Percentiles rank a stretch among this genome's conserved stretches.
Conservation (phyloP, 1,140 invertebrate species). For the Alviniconcha marisindica region DNA sequence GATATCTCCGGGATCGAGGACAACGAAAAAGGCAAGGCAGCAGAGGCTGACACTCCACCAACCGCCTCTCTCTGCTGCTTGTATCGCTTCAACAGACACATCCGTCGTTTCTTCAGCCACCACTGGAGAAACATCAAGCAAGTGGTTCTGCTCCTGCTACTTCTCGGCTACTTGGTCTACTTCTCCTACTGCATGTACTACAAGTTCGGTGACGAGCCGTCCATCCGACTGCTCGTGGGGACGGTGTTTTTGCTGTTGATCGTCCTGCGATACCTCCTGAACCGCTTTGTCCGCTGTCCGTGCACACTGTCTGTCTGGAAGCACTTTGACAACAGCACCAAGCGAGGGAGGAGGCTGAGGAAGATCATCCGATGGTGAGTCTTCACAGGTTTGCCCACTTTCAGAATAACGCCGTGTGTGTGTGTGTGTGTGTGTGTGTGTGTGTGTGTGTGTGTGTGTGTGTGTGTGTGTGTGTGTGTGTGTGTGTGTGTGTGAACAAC, state of each 20-base stretch:
- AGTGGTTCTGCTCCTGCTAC: slow-evolving; percentile 22
- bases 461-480: background rate
- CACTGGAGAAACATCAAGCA: background rate
- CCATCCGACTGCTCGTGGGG: slow-evolving; percentile 58
- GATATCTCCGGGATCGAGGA: too few species aligned
- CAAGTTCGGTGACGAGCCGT: slow-evolving; percentile 65
- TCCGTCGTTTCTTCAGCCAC: background rate
- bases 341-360: background rate
- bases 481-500: slow-evolving; percentile 5
- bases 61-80: background rate
- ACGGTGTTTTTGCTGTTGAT: slow-evolving; percentile 38
- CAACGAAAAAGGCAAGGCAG: too few species aligned
- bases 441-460: too few species aligned
- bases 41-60: too few species aligned
- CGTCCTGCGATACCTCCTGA: background rate
- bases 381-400: background rate
- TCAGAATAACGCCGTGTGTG: background rate
- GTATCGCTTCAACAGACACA: background rate
- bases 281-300: background rate
- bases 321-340: background rate
- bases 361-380: slow-evolving; percentile 9
- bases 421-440: background rate
- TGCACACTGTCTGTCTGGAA: background rate
- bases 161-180: slow-evolving; percentile 49
- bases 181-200: slow-evolving; percentile 52